Conservation (phyloP, 2,888 invertebrate species). For the Leptogaster cylindrica region DNA sequence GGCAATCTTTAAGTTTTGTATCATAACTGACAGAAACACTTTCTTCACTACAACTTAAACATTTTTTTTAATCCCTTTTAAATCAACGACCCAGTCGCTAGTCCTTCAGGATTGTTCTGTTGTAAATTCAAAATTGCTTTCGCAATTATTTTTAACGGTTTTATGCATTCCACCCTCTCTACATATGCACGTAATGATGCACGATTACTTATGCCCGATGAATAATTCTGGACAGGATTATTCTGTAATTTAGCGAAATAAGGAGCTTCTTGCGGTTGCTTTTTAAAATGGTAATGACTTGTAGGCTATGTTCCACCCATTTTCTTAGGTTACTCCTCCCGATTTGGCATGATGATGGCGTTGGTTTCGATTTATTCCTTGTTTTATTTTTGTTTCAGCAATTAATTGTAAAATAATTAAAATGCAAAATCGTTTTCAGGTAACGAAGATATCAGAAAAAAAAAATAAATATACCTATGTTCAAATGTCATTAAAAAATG, state of each 20-base stretch:
- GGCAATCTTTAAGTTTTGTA: not conserved
- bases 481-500: too few relatives aligned
- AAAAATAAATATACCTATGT: too few relatives aligned
- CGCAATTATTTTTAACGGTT: conserved; percentile 34
- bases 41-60: too few relatives aligned
- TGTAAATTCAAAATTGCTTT: conserved; percentile 30
- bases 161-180: conserved; percentile 16
- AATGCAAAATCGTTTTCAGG: conserved; percentile 21
- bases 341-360: too few relatives aligned
- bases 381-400: conserved; percentile 4
- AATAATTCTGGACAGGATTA: conserved; percentile 28
- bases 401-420: conserved; percentile 40
- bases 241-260: conserved; percentile 33
- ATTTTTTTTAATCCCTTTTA: too few relatives aligned
- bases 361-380: too few relatives aligned
- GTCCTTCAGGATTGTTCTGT: conserved; percentile 1
- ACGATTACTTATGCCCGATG: conserved; percentile 33
- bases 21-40: too few relatives aligned
- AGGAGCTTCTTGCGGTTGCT: conserved; percentile 30
- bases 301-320: not conserved
- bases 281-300: conserved; percentile 35
- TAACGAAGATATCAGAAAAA: too few relatives aligned
- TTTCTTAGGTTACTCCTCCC: too few relatives aligned
- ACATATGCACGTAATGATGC: conserved; percentile 35
- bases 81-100: not conserved